Conservation (phyloP, 2,888 invertebrate species). For the Rugalucina vietnamica region DNA sequence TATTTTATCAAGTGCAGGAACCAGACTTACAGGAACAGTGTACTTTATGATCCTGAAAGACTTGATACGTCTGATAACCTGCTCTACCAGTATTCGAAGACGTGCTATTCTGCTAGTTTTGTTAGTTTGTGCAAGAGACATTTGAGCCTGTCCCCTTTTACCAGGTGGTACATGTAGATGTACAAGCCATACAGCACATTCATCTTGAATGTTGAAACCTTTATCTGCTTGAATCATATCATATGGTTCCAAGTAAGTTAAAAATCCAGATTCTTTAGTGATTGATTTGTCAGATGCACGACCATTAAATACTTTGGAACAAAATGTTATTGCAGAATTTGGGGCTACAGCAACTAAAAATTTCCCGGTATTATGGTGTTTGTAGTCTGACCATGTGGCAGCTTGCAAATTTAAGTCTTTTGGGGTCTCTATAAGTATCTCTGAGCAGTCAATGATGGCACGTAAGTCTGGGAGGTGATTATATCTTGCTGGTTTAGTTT, state of each 20-base stretch:
- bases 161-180: constrained; percentile 15
- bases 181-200: constrained; percentile 12
- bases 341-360: constrained; percentile 62
- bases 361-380: constrained; percentile 56
- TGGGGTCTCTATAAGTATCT: constrained; percentile 41
- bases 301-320: constrained; percentile 59
- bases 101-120: constrained; percentile 6
- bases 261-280: constrained; percentile 45
- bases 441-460: constrained; percentile 49
- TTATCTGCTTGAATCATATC: constrained; percentile 54
- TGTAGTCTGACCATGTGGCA: constrained; percentile 56
- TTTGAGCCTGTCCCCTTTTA: constrained; percentile 25
- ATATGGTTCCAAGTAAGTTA: constrained; percentile 44
- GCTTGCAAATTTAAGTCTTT: constrained; percentile 33
- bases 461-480: background rate
- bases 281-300: constrained; percentile 56
- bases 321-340: constrained; percentile 52
- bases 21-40: background rate
- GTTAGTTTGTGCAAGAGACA: background rate
- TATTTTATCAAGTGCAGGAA: background rate
- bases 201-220: constrained; percentile 29
- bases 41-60: background rate
- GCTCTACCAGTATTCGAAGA: background rate
- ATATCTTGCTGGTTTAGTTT: background rate
- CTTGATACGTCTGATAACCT: background rate